These are phyloP conservation scores for Montipora foliosa DNA, from an alignment of 64 coral and sea anemone species.

Conservation along the genomic window DNA sequence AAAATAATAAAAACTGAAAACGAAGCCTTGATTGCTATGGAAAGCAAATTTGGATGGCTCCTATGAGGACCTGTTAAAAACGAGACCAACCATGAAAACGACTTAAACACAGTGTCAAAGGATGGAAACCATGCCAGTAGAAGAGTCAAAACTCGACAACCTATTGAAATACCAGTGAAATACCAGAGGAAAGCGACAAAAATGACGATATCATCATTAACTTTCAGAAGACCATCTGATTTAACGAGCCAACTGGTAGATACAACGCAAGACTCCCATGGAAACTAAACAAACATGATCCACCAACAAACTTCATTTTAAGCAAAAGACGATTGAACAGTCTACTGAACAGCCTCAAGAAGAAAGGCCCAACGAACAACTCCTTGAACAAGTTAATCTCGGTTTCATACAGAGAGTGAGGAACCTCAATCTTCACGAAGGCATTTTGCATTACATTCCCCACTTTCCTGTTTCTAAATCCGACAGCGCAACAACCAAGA, in stretches of 20 bases:
- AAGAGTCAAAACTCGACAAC: neutral
- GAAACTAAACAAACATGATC: conserved; percentile 65
- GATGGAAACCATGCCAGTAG: neutral
- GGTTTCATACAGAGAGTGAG: conserved; percentile 48
- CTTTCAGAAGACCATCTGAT: conserved; percentile 34
- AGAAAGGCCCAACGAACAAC: conserved; percentile 32
- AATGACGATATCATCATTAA: conserved; percentile 24
- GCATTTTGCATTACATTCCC: conserved; percentile 43
- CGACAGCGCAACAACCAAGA: conserved; percentile 23
- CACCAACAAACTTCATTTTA: conserved; percentile 45
- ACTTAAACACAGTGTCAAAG: neutral
- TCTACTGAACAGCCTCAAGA: conserved; percentile 38
- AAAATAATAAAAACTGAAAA: conserved; percentile 59
- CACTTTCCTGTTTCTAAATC: conserved; percentile 72
- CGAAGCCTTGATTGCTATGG: conserved; percentile 38
- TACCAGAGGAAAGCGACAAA: conserved; percentile 57
- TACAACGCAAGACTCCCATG: conserved; percentile 75
- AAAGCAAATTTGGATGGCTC: conserved; percentile 75
- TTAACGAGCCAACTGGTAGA: conserved; percentile 37
- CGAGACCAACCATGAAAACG: neutral
- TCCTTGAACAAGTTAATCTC: conserved; percentile 53
- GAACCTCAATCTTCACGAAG: neutral
- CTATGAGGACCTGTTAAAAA: conserved; percentile 47
- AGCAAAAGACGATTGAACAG: conserved; percentile 37
- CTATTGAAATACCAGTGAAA: conserved; percentile 16